Evolutionary conservation across 2,797 vertebrate genomes (phyloP).

Genomic region (Cyclura pinguis): DNA sequence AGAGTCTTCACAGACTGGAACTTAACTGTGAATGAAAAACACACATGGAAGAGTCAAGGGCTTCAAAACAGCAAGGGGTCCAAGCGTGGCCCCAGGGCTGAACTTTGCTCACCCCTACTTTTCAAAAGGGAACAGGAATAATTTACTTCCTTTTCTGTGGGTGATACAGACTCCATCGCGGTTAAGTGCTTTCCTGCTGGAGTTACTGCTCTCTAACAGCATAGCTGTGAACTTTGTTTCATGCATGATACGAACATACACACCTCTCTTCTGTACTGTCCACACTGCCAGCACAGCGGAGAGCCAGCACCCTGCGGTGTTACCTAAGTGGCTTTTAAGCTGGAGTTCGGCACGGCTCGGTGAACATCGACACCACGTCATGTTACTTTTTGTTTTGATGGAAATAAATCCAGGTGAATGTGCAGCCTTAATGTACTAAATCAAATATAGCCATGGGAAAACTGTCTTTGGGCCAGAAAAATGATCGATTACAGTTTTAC

Average conservation of each 20-base stretch:
- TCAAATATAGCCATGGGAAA: slow-evolving; percentile 35
- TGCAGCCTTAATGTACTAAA: slow-evolving; percentile 9
- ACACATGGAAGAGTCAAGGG: too few species aligned
- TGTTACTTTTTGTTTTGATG: slow-evolving; percentile 13
- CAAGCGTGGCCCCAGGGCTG: too few species aligned
- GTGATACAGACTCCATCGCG: background rate
- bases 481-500: slow-evolving; percentile 23
- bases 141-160: slow-evolving; percentile 32
- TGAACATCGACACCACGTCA: background rate
- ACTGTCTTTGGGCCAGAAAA: slow-evolving; percentile 14
- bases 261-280: background rate
- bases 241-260: background rate
- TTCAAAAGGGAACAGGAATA: background rate
- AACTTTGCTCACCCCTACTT: too few species aligned
- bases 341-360: slow-evolving; percentile 7
- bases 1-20: too few species aligned
- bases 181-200: slow-evolving; percentile 26
- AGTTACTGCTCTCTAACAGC: slow-evolving; percentile 14
- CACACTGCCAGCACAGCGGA: background rate
- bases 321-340: slow-evolving; percentile 16
- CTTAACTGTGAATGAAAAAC: too few species aligned
- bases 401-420: slow-evolving; percentile 12
- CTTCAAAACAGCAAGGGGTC: too few species aligned
- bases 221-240: slow-evolving; percentile 15
- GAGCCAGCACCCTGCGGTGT: background rate